Conservation (phyloP, 2,888 invertebrate species). For the Dendrolimus pini region DNA sequence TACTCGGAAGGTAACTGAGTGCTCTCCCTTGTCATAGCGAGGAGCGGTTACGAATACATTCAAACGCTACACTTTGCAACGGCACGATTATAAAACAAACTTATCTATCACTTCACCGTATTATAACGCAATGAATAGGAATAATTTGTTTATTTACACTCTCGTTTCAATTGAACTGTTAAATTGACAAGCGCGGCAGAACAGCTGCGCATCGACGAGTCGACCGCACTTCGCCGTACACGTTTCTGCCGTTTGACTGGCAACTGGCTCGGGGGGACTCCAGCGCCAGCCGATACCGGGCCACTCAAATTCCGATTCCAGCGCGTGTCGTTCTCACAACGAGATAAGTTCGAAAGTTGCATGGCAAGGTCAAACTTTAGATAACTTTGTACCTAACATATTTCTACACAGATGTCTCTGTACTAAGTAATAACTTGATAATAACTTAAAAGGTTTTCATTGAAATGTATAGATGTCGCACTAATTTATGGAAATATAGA, state of each 20-base stretch:
- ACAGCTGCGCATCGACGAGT: slow-evolving; percentile 74
- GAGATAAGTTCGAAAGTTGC: slow-evolving; percentile 66
- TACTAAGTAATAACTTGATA: background rate
- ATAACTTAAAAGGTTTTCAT: background rate
- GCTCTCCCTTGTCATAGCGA: slow-evolving; percentile 76
- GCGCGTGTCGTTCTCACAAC: slow-evolving; percentile 56
- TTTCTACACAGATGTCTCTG: slow-evolving; percentile 36
- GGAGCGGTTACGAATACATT: slow-evolving; percentile 69
- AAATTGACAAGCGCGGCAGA: slow-evolving; percentile 65
- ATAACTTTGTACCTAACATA: slow-evolving; percentile 31
- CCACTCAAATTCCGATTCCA: slow-evolving; percentile 59
- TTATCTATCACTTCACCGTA: slow-evolving; percentile 66
- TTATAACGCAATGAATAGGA: slow-evolving; percentile 55
- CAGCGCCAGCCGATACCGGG: slow-evolving; percentile 40
- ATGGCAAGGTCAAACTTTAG: slow-evolving; percentile 47
- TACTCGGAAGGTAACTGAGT: slow-evolving; percentile 72
- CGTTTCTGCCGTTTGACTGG: slow-evolving; percentile 60
- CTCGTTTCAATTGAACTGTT: slow-evolving; percentile 67
- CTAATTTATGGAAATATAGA: too few species aligned
- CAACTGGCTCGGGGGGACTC: slow-evolving; percentile 19
- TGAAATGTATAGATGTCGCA: slow-evolving; percentile 3
- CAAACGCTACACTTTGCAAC: slow-evolving; percentile 60
- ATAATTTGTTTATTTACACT: slow-evolving; percentile 72
- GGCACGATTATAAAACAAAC: slow-evolving; percentile 65
- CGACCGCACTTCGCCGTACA: slow-evolving; percentile 76